Percentiles rank a stretch among this genome's conserved stretches.
Evolutionary conservation across 2,888 invertebrate species (phyloP).

Genomic region (Philereme vetulata): DNA sequence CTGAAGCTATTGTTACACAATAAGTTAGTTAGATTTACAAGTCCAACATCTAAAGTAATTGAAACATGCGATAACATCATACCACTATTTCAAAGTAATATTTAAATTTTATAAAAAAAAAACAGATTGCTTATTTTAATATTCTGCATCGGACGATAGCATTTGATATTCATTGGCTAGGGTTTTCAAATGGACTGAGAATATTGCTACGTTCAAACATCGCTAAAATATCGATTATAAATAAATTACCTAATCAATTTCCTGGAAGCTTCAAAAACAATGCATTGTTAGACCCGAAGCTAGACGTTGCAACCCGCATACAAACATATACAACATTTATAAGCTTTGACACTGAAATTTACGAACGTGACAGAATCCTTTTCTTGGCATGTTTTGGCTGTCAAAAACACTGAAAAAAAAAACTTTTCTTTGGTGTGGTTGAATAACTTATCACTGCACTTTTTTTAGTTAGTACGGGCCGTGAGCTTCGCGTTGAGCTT

Average conservation of each 20-base stretch:
- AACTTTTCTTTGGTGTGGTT: background rate
- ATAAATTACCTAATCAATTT: slow-evolving; percentile 52
- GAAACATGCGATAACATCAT: slow-evolving; percentile 55
- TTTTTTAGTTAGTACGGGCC: slow-evolving; percentile 9
- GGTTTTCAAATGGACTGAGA: background rate
- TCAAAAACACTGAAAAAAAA: slow-evolving; percentile 41
- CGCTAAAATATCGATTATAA: slow-evolving; percentile 19
- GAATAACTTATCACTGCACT: slow-evolving; percentile 50
- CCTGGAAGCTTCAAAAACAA: slow-evolving; percentile 47
- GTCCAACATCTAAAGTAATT: slow-evolving; percentile 28
- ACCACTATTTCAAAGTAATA: slow-evolving; percentile 38
- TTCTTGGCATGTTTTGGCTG: slow-evolving; percentile 54
- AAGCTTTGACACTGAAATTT: slow-evolving; percentile 74
- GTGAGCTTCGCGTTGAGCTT: slow-evolving; percentile 45
- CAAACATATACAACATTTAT: slow-evolving; percentile 66
- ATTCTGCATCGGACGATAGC: slow-evolving; percentile 33
- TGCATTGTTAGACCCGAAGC: slow-evolving; percentile 59
- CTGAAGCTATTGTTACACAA: slow-evolving; percentile 26
- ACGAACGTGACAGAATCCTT: slow-evolving; percentile 73
- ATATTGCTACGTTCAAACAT: background rate
- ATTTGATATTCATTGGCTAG: slow-evolving; percentile 24
- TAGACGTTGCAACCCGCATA: slow-evolving; percentile 47
- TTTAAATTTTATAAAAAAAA: slow-evolving; percentile 30
- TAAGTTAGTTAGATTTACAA: slow-evolving; percentile 25
- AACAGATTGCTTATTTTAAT: slow-evolving; percentile 35